These are phyloP conservation scores for Drosophila grimshawi DNA, from an alignment of 1,140 invertebrate species.

Conservation along the genomic window DNA sequence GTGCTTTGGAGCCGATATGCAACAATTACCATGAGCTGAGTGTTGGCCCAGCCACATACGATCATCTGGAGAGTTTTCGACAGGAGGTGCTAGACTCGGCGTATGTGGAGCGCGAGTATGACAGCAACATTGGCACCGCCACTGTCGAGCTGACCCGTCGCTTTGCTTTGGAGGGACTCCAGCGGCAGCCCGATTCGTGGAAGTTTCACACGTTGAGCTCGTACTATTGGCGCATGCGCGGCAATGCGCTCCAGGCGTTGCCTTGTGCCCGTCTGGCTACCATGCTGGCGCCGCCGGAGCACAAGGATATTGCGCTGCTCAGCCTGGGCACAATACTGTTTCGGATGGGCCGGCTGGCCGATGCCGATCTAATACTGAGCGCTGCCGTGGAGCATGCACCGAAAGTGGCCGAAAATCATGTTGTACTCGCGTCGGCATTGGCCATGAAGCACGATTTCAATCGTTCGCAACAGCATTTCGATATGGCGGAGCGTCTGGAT, in stretches of 20 bases:
- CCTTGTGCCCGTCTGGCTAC: constrained; percentile 93
- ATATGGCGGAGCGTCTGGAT: constrained; percentile 89
- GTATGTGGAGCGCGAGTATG: constrained; percentile 88
- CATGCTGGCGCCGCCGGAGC: constrained; percentile 90
- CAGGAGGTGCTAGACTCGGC: constrained; percentile 86
- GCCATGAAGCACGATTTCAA: constrained; percentile 88
- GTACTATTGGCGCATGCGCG: constrained; percentile 93
- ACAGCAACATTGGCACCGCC: constrained; percentile 89
- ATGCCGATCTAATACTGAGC: constrained; percentile 92
- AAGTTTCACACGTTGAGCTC: constrained; percentile 93
- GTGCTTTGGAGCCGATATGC: constrained; percentile 87
- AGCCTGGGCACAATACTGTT: constrained; percentile 94
- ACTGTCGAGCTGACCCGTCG: constrained; percentile 85
- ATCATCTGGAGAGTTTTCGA: constrained; percentile 91
- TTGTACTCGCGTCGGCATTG: constrained; percentile 91
- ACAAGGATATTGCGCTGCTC: constrained; percentile 91
- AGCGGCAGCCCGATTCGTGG: constrained; percentile 92
- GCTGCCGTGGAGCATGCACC: constrained; percentile 92
- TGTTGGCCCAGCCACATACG: constrained; percentile 87
- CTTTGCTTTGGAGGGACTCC: constrained; percentile 86
- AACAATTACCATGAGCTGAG: constrained; percentile 84
- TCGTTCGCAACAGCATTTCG: constrained; percentile 87
- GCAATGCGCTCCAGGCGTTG: constrained; percentile 91
- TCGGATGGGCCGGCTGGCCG: constrained; percentile 89
- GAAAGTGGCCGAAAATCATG: constrained; percentile 89